Conservation (phyloP, 1,140 invertebrate species). For the Sminthurinus signatus region DNA sequence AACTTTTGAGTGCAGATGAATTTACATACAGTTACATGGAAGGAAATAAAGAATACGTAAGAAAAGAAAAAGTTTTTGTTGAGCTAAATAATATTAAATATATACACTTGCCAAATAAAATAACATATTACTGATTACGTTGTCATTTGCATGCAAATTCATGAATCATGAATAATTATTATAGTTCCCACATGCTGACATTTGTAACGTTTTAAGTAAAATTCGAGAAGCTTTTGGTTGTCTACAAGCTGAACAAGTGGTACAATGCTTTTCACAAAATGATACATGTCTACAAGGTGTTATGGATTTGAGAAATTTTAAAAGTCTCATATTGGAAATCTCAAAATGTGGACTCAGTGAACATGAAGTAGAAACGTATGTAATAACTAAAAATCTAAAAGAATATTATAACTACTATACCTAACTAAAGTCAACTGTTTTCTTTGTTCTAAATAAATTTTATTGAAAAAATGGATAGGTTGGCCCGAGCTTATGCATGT, state of each 20-base stretch:
- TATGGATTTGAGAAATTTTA: constrained; percentile 25
- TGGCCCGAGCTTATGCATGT: constrained; percentile 32
- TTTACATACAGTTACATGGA: constrained; percentile 84
- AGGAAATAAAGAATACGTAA: constrained; percentile 62
- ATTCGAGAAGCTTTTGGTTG: constrained; percentile 33
- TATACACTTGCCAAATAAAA: background rate
- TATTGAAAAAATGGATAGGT: no score
- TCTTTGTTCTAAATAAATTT: no score
- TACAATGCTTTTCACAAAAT: constrained; percentile 35
- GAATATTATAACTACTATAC: no score
- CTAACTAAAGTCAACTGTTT: no score
- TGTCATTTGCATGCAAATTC: no score
- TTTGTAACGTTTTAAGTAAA: constrained; percentile 32
- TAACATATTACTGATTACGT: no score
- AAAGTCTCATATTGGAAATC: constrained; percentile 28
- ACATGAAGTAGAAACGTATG: constrained; percentile 38
- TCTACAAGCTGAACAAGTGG: constrained; percentile 31
- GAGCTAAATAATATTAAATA: background rate
- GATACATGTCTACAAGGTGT: constrained; percentile 35
- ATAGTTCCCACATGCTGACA: constrained; percentile 35
- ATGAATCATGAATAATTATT: no score
- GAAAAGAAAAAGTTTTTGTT: no score
- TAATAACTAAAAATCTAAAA: no score
- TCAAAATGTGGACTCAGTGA: constrained; percentile 39
- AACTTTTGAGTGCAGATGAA: constrained; percentile 71